Base-by-base conservation (phyloP, 2,888 invertebrate genomes). In the Oxytorus armatus region DNA sequence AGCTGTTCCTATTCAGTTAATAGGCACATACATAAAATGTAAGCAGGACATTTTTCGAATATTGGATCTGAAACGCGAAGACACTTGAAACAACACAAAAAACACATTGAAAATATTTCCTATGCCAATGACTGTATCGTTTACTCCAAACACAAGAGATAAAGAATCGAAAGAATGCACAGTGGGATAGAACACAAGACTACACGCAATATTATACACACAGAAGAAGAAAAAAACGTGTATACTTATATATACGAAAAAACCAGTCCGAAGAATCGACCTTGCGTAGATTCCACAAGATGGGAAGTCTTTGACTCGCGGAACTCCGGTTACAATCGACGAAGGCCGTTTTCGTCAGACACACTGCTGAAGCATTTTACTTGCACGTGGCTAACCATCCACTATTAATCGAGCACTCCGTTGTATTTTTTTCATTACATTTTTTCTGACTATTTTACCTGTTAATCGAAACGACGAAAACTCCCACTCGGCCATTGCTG, bases 301-400 rank as follows among this genome's bases (percentile, higher is more conserved):
- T 80, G 80, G 80, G 73, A 77, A 77, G 80, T 80, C 80, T 80
- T 80, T 80, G 80, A 80, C 80, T 80, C 68, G 73, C 77, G 80
- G 80, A 80, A 80, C 73, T 77, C 77, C 61, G 72, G 59, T 44
- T 79, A 51, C 39, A 29, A n/a, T 10, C 23, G 21, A 33, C 73
- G 80, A 80, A 80, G 80, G 80, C 25, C 80, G 29, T 51, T 77
- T n/a, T 65, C 55, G 73, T 73, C 68, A 68, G 61, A 63, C 47
- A 49, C 18, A 25, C 47, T 23, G 53, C 57, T 65, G 55, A 16
- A 18, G 63, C 65, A 70, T 72, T 59, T 59, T 42, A 44, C 23
- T 65, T 73, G 53, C 77, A 73, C 80, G 77, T 42, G 49, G 53
- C 57, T 23, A 42, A 53, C 66, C 39, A 8, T 39, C 33, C 18